phyloP scores from a whole-genome alignment of 2,888 invertebrate species.

The Podotricha telesiphe region DNA sequence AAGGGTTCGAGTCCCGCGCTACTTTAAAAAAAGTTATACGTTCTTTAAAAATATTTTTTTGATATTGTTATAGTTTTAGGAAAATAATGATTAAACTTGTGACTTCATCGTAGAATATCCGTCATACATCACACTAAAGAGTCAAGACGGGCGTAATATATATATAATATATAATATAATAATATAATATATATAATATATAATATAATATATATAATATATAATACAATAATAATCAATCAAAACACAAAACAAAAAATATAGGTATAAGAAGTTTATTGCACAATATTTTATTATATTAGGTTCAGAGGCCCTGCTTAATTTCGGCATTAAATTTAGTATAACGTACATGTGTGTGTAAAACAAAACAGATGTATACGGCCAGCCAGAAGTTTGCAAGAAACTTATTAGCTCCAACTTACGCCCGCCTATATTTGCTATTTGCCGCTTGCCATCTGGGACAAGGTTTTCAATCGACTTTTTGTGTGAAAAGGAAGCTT shows the following conservation, averaged over 20 bases:
- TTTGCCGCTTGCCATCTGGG: conserved; percentile 28
- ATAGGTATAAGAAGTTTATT: background rate
- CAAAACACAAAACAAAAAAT: background rate
- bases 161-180: too few relatives aligned
- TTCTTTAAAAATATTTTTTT: too few relatives aligned
- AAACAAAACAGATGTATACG: conserved; percentile 22
- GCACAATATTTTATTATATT: background rate
- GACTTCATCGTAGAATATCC: too few relatives aligned
- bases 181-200: too few relatives aligned
- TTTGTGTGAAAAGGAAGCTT: conserved; percentile 27
- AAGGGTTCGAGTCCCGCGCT: too few relatives aligned
- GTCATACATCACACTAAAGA: too few relatives aligned
- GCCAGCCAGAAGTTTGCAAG: conserved; percentile 26
- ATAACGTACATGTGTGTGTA: background rate
- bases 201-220: too few relatives aligned
- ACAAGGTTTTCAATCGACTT: conserved; percentile 21
- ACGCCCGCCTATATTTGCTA: conserved; percentile 27
- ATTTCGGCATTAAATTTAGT: conserved; percentile 3
- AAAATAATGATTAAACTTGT: too few relatives aligned
- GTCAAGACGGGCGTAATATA: too few relatives aligned
- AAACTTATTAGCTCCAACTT: conserved; percentile 28
- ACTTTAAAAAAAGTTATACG: too few relatives aligned
- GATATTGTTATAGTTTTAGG: too few relatives aligned
- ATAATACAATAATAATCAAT: too few relatives aligned
- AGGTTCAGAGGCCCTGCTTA: background rate